Percentiles rank a stretch among this genome's conserved stretches.
These are phyloP conservation scores for Apoda limacodes DNA, from an alignment of 2,888 invertebrate species.

Conservation along the genomic window DNA sequence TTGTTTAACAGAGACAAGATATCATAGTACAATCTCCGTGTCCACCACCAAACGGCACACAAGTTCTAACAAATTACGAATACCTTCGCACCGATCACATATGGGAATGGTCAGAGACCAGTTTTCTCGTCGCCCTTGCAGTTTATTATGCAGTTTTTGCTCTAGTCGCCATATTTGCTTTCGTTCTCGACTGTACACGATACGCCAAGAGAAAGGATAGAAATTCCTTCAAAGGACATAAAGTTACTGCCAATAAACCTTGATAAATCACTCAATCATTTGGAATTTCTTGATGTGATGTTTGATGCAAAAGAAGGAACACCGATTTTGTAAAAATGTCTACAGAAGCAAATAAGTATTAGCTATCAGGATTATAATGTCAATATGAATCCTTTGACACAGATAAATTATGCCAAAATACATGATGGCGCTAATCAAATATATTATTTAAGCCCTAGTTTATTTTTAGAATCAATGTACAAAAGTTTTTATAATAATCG, in stretches of 20 bases:
- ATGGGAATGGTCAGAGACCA: conserved; percentile 65
- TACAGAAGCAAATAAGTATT: too few species aligned
- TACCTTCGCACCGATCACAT: conserved; percentile 44
- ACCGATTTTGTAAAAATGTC: too few species aligned
- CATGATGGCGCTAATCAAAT: too few species aligned
- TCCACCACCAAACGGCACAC: conserved; percentile 83
- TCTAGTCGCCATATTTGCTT: conserved; percentile 70
- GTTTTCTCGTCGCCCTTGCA: conserved; percentile 71
- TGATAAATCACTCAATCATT: too few species aligned
- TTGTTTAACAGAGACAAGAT: conserved; percentile 77
- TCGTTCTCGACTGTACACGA: conserved; percentile 69
- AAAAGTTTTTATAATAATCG: conserved; percentile 15
- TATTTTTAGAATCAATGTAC: conserved; percentile 21
- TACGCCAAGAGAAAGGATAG: conserved; percentile 64
- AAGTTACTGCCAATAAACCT: conserved; percentile 73
- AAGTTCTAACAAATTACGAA: conserved; percentile 68
- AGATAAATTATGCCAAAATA: too few species aligned
- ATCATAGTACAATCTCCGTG: conserved; percentile 88
- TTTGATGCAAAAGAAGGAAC: too few species aligned
- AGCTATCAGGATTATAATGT: too few species aligned
- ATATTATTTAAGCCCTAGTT: too few species aligned
- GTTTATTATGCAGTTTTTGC: conserved; percentile 73
- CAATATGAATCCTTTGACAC: too few species aligned
- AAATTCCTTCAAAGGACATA: conserved; percentile 56
- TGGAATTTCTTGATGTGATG: too few species aligned